Conservation (phyloP, 2,797 vertebrate genomes). For the Salmo trutta region DNA sequence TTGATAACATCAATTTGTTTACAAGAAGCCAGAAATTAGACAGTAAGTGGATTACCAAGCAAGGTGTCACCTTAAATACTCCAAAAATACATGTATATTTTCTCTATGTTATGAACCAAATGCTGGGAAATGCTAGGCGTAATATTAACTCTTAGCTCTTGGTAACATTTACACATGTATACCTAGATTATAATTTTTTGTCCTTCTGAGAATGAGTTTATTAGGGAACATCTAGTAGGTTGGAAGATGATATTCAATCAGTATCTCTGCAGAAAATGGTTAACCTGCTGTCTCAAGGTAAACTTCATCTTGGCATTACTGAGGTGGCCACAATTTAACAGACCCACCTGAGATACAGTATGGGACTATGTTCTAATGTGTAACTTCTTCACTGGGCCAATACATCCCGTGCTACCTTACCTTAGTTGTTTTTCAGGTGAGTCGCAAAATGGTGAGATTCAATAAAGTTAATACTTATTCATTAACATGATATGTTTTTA, state of each 20-base stretch:
- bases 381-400: slow-evolving; percentile 42
- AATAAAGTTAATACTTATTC: slow-evolving; percentile 52
- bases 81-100: background rate
- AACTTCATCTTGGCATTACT: slow-evolving; percentile 60
- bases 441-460: slow-evolving; percentile 54
- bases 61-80: slow-evolving; percentile 58
- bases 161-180: too few relatives aligned
- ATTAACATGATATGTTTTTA: slow-evolving; percentile 57
- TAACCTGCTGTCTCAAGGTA: slow-evolving; percentile 44
- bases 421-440: slow-evolving; percentile 41
- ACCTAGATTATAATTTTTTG: background rate
- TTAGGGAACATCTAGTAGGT: background rate
- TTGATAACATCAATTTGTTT: slow-evolving; percentile 98
- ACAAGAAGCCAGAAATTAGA: slow-evolving; percentile 86
- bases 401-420: background rate
- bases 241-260: background rate
- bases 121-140: slow-evolving; percentile 20
- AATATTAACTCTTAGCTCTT: too few relatives aligned
- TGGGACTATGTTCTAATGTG: slow-evolving; percentile 33
- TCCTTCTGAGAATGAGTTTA: background rate
- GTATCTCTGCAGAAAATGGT: background rate
- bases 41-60: slow-evolving; percentile 73
- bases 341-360: slow-evolving; percentile 54
- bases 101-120: slow-evolving; percentile 53
- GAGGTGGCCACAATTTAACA: slow-evolving; percentile 65